Evolutionary conservation across 2,797 vertebrate genomes (phyloP), one percentile per base, ranked within the genome.

Genomic region (Pangasius sanitwongsei): DNA sequence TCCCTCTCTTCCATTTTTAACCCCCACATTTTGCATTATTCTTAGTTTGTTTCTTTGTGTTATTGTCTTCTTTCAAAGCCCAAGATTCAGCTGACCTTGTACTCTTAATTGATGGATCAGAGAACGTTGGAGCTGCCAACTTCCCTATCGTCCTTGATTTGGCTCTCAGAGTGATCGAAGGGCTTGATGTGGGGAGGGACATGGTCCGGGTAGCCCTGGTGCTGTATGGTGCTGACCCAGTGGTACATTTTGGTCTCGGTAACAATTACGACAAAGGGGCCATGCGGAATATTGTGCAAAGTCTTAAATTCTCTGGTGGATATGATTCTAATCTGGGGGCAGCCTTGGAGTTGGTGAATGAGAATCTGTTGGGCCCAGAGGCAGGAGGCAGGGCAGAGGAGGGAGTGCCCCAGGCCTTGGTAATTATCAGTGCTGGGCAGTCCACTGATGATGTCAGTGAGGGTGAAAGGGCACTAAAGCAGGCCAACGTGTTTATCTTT

Each of bases 51-150:
- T 95, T 96, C 87, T 95, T 87, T 95, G 91, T 95, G 91, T 93
- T 94, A 91, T 95, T 91, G 86, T 92, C 74, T 96, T 95, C 92
- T 90, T 91, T 89, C 92, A 95, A 97, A 97, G 97, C 95, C 89
- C 97, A 98, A 97, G 98, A 98, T 92, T 97, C 98, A 85, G 97
- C 97, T 95, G 99, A 99, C 97, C 95, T 99, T 96, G 95, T 99
- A 96, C 97, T 99, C 97, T 98, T 99, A 97, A 98, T 99, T 99
- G 99, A 99, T 8, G 98, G 98, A 98, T 99, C 99, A 96, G 93
- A 98, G 96, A 98, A 97, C 97, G 94, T 98, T 97, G 98, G 98
- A 97, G 93, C 97, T 93, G 94, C 93, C 96, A 96, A 98, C 97
- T 99, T 99, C 93, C 95, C 95, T 93, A 93, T 93, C 94, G 94